Percentiles rank a stretch among this genome's conserved stretches.
These are phyloP conservation scores for Talpa occidentalis DNA, from an alignment of 2,113 vertebrate species.

Conservation along the genomic window DNA sequence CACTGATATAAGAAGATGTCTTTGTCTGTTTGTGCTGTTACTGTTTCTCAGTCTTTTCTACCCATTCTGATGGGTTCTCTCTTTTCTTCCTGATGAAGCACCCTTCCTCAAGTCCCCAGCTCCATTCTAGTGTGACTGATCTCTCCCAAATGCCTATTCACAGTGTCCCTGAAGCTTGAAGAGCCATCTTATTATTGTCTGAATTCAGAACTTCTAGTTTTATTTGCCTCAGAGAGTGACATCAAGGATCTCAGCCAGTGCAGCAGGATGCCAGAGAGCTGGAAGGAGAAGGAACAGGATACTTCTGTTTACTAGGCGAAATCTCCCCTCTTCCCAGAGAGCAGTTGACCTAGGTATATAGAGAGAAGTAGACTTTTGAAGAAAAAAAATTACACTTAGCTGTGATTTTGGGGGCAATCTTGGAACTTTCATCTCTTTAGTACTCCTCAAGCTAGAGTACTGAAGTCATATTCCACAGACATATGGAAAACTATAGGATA, in stretches of 20 bases:
- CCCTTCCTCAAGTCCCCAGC: not conserved
- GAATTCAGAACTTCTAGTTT: no score
- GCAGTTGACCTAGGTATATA: not conserved
- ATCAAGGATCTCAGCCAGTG: no score
- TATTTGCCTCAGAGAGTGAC: no score
- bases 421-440: not conserved
- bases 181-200: no score
- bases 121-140: no score
- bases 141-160: no score
- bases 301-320: constrained; percentile 3
- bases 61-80: not conserved
- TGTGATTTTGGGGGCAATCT: not conserved
- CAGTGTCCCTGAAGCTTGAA: no score
- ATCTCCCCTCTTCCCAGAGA: not conserved
- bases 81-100: not conserved
- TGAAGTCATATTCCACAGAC: not conserved
- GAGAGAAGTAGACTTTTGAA: not conserved
- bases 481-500: not conserved
- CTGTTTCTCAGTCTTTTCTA: not conserved
- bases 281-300: not conserved
- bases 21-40: not conserved
- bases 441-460: not conserved
- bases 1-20: not conserved
- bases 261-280: no score
- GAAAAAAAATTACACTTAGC: constrained; percentile 10